These are phyloP conservation scores for Silurus asotus DNA, from an alignment of 2,113 vertebrate species.

Conservation along the genomic window DNA sequence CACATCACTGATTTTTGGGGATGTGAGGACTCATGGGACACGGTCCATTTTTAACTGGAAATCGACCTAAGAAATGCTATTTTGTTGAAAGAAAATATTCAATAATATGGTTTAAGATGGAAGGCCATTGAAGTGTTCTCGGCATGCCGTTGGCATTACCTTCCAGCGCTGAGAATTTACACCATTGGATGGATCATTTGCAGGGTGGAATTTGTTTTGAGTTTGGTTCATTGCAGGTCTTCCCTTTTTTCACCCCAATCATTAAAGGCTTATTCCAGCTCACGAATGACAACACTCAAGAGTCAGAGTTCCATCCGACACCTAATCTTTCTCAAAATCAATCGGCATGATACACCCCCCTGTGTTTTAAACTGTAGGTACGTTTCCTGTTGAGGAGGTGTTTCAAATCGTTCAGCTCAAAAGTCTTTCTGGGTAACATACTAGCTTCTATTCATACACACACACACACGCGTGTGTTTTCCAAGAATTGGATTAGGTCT, in stretches of 20 bases:
- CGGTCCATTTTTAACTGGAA: background rate
- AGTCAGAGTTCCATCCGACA: background rate
- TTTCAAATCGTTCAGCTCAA: background rate
- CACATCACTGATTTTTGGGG: conserved; percentile 31
- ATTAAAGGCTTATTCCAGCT: background rate
- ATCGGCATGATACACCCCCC: background rate
- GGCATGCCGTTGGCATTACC: background rate
- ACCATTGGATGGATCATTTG: background rate
- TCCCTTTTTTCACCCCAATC: background rate
- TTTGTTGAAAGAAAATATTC: background rate
- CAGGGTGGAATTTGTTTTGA: background rate
- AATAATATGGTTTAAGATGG: background rate
- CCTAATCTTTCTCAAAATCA: background rate
- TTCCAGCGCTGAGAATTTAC: too few relatives aligned
- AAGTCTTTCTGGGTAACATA: background rate
- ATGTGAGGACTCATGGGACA: background rate
- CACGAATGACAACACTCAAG: too few relatives aligned
- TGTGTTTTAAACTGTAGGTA: background rate
- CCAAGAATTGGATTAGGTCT: background rate
- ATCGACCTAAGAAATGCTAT: conserved; percentile 17
- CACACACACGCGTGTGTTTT: background rate
- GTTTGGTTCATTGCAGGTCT: background rate
- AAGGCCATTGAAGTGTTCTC: background rate
- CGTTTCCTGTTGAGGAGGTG: background rate
- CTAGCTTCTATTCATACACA: background rate